These are phyloP conservation scores for Coelopa frigida DNA, from an alignment of 1,140 invertebrate species.

Conservation along the genomic window DNA sequence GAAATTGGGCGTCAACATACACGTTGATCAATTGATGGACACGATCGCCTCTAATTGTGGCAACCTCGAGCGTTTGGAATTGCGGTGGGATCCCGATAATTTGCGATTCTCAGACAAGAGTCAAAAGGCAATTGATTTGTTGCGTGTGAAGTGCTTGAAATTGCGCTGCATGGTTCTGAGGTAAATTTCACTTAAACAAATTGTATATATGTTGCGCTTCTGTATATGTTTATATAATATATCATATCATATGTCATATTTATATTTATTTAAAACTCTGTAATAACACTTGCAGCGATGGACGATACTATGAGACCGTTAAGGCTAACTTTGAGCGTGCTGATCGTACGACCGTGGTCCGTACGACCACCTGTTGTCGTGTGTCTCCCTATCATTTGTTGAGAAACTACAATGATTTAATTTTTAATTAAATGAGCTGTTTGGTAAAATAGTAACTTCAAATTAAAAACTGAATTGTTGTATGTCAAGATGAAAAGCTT, in stretches of 20 bases:
- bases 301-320: conserved; percentile 98
- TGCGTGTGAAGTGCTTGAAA: conserved; percentile 82
- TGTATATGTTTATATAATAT: conserved; percentile 4
- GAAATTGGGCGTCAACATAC: conserved; percentile 90
- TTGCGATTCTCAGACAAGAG: conserved; percentile 98
- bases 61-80: conserved; percentile 82
- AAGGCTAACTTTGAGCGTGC: conserved; percentile 99
- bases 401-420: conserved; percentile 85
- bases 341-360: conserved; percentile 89
- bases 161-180: conserved; percentile 75
- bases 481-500: too few relatives aligned
- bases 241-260: not conserved
- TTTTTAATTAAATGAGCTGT: conserved; percentile 68
- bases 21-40: conserved; percentile 96
- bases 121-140: conserved; percentile 89
- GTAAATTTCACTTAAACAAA: too few relatives aligned
- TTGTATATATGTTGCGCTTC: not conserved
- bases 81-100: conserved; percentile 96
- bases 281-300: conserved; percentile 87
- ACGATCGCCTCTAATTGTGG: conserved; percentile 91
- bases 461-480: too few relatives aligned
- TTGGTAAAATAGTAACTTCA: conserved; percentile 21
- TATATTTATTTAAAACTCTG: conserved; percentile 1
- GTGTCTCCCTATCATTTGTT: conserved; percentile 88
- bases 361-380: conserved; percentile 88